Evolutionary conservation across 35 echinoderm and acorn worm genomes (phyloP).

Genomic region (Acanthaster planci): DNA sequence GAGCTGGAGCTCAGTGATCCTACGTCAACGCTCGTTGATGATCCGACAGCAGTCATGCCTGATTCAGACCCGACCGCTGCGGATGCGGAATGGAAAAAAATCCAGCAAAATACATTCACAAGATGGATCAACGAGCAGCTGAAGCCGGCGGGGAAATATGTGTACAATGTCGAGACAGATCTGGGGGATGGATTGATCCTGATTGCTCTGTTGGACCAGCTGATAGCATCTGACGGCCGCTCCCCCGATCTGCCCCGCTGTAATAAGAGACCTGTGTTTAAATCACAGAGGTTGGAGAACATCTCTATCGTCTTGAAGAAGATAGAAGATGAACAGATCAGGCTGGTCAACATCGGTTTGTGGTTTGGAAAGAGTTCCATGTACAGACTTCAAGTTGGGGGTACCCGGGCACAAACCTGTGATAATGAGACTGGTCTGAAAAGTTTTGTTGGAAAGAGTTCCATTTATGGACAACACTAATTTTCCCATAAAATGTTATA

Average conservation of each 20-base stretch:
- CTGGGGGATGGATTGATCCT: slow-evolving; percentile 78
- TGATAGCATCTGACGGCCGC: slow-evolving; percentile 47
- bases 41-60: no score
- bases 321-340: slow-evolving; percentile 66
- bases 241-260: slow-evolving; percentile 54
- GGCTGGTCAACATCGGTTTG: slow-evolving; percentile 94
- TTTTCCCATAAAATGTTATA: no score
- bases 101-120: slow-evolving; percentile 93
- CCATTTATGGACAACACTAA: no score
- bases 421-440: no score
- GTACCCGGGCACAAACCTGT: no score
- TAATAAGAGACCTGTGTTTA: slow-evolving; percentile 73
- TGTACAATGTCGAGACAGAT: slow-evolving; percentile 64
- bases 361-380: no score
- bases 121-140: slow-evolving; percentile 97
- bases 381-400: no score
- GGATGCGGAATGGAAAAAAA: no score
- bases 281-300: slow-evolving; percentile 85
- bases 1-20: no score
- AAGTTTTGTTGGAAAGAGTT: no score
- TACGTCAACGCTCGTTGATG: no score
- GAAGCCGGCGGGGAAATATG: slow-evolving; percentile 36
- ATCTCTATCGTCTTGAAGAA: slow-evolving; percentile 69
- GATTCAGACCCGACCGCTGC: no score
- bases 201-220: slow-evolving; percentile 64